Evolutionary conservation across 2,797 vertebrate genomes (phyloP).

Genomic region (Erethizon dorsatum): DNA sequence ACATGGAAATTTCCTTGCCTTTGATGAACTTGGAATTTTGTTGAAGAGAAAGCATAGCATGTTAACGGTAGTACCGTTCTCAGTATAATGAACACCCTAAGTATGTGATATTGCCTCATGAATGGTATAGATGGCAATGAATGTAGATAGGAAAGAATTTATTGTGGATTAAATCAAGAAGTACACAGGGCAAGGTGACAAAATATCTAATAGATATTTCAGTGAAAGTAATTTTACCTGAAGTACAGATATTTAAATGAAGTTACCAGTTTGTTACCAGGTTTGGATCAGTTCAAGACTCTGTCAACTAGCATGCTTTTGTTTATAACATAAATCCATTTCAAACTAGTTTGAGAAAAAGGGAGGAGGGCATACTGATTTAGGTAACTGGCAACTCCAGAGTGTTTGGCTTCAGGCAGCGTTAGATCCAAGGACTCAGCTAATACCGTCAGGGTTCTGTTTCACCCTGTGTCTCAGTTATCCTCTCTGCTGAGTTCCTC

Average conservation of each 20-base stretch:
- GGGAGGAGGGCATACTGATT: background rate
- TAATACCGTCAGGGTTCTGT: background rate
- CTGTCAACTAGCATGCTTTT: background rate
- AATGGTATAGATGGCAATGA: background rate
- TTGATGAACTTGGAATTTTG: constrained; percentile 10
- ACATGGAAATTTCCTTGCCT: background rate
- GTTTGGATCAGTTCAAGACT: background rate
- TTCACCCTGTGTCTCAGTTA: background rate
- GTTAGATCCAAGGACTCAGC: background rate
- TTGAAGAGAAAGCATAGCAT: background rate
- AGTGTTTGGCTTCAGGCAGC: background rate
- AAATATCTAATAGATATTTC: background rate
- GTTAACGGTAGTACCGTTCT: background rate
- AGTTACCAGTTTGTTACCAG: background rate
- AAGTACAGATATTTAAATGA: background rate
- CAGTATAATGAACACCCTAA: background rate
- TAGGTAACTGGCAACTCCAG: background rate
- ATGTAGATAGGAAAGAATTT: background rate
- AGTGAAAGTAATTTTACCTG: background rate
- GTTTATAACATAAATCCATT: background rate
- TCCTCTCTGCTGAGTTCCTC: background rate
- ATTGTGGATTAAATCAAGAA: background rate
- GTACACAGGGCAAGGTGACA: background rate
- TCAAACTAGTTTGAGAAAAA: background rate
- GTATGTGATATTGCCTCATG: background rate